Evolutionary conservation across 2,797 vertebrate species (phyloP).

Genomic region (Galagoides demidoff): DNA sequence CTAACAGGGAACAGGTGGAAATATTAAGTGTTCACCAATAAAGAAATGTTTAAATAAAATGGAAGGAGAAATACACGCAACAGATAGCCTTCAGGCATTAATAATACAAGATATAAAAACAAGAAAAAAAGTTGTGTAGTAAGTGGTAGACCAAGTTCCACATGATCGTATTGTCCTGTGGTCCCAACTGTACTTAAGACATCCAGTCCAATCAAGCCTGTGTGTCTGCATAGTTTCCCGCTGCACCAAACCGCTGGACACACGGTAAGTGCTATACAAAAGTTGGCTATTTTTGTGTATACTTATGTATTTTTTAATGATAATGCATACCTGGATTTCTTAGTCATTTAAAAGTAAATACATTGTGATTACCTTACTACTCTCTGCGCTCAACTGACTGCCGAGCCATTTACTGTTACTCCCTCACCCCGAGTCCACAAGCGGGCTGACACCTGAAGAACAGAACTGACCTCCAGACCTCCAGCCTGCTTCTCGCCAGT

Average conservation of each 20-base stretch:
- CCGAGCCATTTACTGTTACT: not conserved
- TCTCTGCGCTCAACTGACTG: not conserved
- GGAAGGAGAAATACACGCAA: not conserved
- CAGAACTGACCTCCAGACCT: not conserved
- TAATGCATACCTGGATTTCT: not conserved
- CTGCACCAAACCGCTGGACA: not conserved
- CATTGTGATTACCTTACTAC: not conserved
- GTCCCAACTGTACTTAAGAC: not conserved
- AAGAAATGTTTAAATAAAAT: not conserved
- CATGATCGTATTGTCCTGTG: not conserved
- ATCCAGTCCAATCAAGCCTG: not conserved
- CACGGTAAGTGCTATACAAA: not conserved
- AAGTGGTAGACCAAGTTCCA: not conserved
- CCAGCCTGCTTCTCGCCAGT: accelerated
- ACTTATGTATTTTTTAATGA: not conserved
- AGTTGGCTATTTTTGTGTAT: not conserved
- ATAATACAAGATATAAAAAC: not conserved
- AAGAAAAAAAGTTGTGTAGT: not conserved
- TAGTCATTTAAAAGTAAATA: not conserved
- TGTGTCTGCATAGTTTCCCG: not conserved
- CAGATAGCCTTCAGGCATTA: not conserved
- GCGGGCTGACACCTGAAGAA: too few relatives aligned
- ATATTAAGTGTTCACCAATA: not conserved
- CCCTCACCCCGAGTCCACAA: not conserved
- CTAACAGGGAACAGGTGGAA: not conserved